Base-by-base conservation (phyloP, 2,797 vertebrate species). In the Sphaeramia orbicularis region DNA sequence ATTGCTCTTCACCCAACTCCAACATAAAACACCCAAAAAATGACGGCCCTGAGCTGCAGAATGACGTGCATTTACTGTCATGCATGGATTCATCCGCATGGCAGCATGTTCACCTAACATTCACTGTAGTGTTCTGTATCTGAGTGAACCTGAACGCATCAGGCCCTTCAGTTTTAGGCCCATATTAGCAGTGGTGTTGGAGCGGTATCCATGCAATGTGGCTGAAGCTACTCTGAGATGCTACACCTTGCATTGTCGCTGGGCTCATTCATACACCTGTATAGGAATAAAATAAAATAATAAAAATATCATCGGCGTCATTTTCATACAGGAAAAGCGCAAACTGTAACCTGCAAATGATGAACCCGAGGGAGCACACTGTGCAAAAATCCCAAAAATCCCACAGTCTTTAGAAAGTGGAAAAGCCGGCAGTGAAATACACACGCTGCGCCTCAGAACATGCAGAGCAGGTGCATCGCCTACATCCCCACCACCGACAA, bases 341-440 rank as follows among this genome's bases (percentile, higher is more conserved):
- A 8, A 48, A 14, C 10, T 36, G 38, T 65, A 41, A 0, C n/a
- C 7, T 12, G n/a, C 24, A 27, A 1, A 51, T 35, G 42, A n/a
- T 36, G 52, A 5, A 0, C 8, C 8, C 10, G 11, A 55, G 4
- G 10, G 3, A 3, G 9, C 0, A 2, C 7, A 1, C 4, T 21
- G 0, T n/a, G 19, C 9, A n/a, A 19, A 30, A 50, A 8, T 11
- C 10, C 4, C 0, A 19, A 14, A 43, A 53, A 61, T 1, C 6
- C 0, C 43, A 10, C 36, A 37, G 13, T 2, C 4, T 13, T 21
- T 1, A 15, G 10, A 14, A 57, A 54, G 53, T 2, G 21, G 30
- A 67, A 74, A 83, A 67, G 85, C 85, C 89, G 82, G 85, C 47
- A 76, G 49, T 65, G 76, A 43, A 61, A 61, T 71, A 41, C 38